Base-by-base conservation (phyloP, 2,113 vertebrate genomes). In the Coreoperca whiteheadi region DNA sequence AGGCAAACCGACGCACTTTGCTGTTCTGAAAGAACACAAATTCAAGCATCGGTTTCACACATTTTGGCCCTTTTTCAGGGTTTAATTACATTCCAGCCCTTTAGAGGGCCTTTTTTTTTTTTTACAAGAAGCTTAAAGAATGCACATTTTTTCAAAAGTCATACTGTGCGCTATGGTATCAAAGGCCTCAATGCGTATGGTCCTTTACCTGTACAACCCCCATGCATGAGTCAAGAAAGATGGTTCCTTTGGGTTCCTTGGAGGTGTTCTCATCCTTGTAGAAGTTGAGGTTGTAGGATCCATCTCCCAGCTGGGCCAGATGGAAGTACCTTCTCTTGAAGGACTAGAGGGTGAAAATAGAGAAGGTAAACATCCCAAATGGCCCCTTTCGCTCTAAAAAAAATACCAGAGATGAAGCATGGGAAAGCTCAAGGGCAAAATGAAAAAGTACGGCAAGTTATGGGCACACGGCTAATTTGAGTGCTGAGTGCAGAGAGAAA, bases 321-420 rank as follows among this genome's bases (percentile, higher is more conserved):
- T 99, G 97, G 94, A 99, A 99, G 94, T 99, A 99, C 54, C 98
- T 97, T 90, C 98, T 97, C 94, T 99, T 99, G 94, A 99, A 99
- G 65, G 98, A 99, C 98, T 99, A 83, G 25, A 77, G 54, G 69
- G 66, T 60, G 30, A 57, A 85, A 77, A 87, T 4, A 73, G n/a
- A 85, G 25, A 76, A 43, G 1, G 63, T 78, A 54, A 83, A 77
- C 60, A 77, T 72, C 76, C 73, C 68, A 54, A 70, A 67, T 21
- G 61, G 76, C 54, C 32, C 73, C 51, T 63, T 73, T 67, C 9
- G n/a, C 37, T 87, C 78, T 84, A 91, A 88, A 92, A 88, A 92
- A 90, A 89, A 56, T 28, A 50, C 8, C 14, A 21, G 68, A 71
- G 70, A 72, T 32, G 53, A 78, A 71, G 65, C 84, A 43, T 93